Conservation (phyloP, 2,797 vertebrate genomes). For the Sitta carolinensis region DNA sequence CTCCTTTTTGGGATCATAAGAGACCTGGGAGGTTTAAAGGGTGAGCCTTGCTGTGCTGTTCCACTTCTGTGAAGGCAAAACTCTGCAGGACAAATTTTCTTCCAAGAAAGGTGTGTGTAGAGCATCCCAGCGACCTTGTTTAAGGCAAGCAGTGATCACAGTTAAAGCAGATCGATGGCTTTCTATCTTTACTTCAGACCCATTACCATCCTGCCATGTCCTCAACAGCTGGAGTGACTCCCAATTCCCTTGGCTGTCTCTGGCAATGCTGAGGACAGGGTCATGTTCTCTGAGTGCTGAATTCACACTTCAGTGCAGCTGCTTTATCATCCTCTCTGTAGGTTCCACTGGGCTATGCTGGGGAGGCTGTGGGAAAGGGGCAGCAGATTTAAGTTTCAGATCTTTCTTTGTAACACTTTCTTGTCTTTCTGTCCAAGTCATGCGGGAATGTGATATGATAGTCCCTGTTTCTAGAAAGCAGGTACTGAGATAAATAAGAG, state of each 20-base stretch:
- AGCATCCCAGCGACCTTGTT: background rate
- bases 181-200: constrained; percentile 15
- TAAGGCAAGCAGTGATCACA: constrained; percentile 8
- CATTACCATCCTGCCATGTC: background rate
- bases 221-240: constrained; percentile 10
- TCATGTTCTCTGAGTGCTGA: background rate
- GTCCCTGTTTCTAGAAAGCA: constrained; percentile 42
- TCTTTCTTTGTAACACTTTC: background rate
- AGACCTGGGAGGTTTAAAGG: background rate
- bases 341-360: background rate
- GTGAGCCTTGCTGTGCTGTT: background rate
- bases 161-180: constrained; percentile 32
- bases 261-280: background rate
- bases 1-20: background rate
- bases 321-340: background rate
- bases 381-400: background rate
- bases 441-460: background rate
- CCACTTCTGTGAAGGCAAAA: background rate
- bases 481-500: constrained; percentile 2
- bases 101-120: background rate
- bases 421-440: background rate
- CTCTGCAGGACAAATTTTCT: background rate
- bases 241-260: background rate
- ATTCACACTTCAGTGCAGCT: background rate
- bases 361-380: background rate